These are phyloP conservation scores for Reticulitermes speratus DNA, from an alignment of 1,140 invertebrate species.

Conservation along the genomic window DNA sequence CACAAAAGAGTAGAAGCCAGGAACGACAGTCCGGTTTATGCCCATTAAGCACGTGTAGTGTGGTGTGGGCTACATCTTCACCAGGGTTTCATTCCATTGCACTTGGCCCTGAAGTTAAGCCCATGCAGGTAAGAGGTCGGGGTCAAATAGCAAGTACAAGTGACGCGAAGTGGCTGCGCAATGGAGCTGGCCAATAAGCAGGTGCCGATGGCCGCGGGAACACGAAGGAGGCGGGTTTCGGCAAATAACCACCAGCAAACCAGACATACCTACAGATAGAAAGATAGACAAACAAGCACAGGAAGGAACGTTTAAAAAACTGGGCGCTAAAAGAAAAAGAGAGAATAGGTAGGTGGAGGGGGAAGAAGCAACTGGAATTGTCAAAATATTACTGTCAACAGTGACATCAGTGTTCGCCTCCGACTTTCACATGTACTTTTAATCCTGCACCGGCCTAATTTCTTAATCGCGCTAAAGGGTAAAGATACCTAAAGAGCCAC, in stretches of 20 bases:
- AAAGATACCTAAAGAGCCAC: not conserved
- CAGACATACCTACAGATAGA: slow-evolving; percentile 18
- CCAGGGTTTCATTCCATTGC: not conserved
- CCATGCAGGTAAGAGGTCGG: slow-evolving; percentile 11
- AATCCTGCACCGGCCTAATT: not conserved
- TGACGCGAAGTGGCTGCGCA: slow-evolving; percentile 6
- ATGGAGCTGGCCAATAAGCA: not conserved
- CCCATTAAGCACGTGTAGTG: too few species aligned
- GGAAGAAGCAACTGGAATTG: not conserved
- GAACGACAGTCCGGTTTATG: too few species aligned
- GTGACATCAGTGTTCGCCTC: not conserved
- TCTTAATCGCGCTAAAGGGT: not conserved
- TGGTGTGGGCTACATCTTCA: not conserved
- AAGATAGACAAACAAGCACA: slow-evolving; percentile 15
- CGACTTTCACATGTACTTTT: not conserved
- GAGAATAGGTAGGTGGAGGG: not conserved
- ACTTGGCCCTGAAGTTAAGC: slow-evolving; percentile 9
- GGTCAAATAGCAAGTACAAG: slow-evolving; percentile 8
- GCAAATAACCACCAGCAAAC: slow-evolving; percentile 5
- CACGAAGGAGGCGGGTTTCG: slow-evolving; percentile 11
- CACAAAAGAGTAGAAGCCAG: too few species aligned
- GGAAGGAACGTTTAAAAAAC: not conserved
- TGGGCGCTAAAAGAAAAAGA: slow-evolving; percentile 5
- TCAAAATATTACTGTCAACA: not conserved
- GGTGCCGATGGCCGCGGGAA: slow-evolving; percentile 13